These are phyloP conservation scores for Thrips palmi DNA, from an alignment of 1,140 invertebrate species.

Conservation along the genomic window DNA sequence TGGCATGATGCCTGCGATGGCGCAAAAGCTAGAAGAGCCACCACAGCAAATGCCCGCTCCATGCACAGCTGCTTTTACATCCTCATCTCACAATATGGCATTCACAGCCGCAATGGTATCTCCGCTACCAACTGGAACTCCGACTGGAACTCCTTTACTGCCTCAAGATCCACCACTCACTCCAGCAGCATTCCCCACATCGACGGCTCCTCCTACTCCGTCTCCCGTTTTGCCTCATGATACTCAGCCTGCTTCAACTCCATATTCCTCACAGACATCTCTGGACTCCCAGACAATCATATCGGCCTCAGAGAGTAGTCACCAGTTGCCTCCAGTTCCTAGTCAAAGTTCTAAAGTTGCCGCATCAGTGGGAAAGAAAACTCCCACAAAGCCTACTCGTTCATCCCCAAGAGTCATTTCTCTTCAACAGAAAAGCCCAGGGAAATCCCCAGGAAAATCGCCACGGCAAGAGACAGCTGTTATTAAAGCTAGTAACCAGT, in stretches of 20 bases:
- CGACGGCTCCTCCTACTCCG: slow-evolving; percentile 15
- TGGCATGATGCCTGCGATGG: slow-evolving; percentile 21
- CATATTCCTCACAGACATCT: slow-evolving; percentile 7
- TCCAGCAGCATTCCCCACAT: slow-evolving; percentile 7
- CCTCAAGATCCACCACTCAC: not conserved
- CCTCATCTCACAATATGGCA: slow-evolving; percentile 56
- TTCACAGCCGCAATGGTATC: slow-evolving; percentile 53
- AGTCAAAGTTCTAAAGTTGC: slow-evolving; percentile 10
- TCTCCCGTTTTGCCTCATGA: slow-evolving; percentile 14
- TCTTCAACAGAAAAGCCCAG: slow-evolving; percentile 36
- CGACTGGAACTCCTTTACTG: slow-evolving; percentile 16
- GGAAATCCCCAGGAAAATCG: slow-evolving; percentile 53
- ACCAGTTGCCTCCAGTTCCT: not conserved
- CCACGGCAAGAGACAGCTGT: slow-evolving; percentile 31
- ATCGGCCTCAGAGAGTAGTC: no score
- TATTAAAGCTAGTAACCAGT: slow-evolving; percentile 11
- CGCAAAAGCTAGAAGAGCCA: slow-evolving; percentile 32
- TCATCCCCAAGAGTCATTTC: slow-evolving; percentile 38
- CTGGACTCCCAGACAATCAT: not conserved
- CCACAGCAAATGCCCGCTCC: slow-evolving; percentile 25
- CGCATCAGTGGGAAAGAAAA: slow-evolving; percentile 31
- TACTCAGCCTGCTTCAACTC: slow-evolving; percentile 8
- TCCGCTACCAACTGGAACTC: slow-evolving; percentile 20
- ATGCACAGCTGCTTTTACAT: slow-evolving; percentile 54
- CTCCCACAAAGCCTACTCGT: slow-evolving; percentile 42